phyloP scores from a whole-genome alignment of 2,113 vertebrate genomes.

The Scomber colias region DNA sequence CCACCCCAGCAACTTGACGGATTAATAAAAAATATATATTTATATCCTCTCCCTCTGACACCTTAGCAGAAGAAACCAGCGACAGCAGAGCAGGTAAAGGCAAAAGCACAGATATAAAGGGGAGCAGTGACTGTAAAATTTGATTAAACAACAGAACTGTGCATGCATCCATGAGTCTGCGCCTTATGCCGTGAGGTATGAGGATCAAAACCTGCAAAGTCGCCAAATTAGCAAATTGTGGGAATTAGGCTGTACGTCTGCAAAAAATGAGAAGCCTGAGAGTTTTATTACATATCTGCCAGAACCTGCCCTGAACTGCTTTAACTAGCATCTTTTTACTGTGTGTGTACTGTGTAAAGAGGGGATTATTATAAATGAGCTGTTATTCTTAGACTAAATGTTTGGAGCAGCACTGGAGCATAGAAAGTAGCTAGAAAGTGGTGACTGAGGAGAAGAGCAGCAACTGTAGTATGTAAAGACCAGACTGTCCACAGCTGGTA shows the following conservation, averaged over 20 bases:
- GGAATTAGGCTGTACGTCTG: conserved; percentile 40
- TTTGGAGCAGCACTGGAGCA: background rate
- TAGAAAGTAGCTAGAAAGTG: no score
- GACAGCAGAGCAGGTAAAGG: background rate
- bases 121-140: conserved; percentile 40
- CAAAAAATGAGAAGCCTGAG: conserved; percentile 57
- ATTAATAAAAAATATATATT: conserved; percentile 23
- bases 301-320: conserved; percentile 34
- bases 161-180: conserved; percentile 20
- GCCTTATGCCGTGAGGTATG: conserved; percentile 17
- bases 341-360: conserved; percentile 16
- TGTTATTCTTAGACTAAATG: background rate
- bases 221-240: conserved; percentile 54
- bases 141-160: conserved; percentile 58
- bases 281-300: conserved; percentile 44
- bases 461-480: background rate
- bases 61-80: conserved; percentile 13
- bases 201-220: conserved; percentile 54
- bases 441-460: background rate
- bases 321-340: conserved; percentile 43
- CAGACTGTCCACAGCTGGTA: background rate
- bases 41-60: background rate
- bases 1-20: conserved; percentile 35
- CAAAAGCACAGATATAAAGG: conserved; percentile 31
- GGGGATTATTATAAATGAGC: conserved; percentile 16